phyloP scores from a whole-genome alignment of 2,113 vertebrate species.

The Eptesicus fuscus region DNA sequence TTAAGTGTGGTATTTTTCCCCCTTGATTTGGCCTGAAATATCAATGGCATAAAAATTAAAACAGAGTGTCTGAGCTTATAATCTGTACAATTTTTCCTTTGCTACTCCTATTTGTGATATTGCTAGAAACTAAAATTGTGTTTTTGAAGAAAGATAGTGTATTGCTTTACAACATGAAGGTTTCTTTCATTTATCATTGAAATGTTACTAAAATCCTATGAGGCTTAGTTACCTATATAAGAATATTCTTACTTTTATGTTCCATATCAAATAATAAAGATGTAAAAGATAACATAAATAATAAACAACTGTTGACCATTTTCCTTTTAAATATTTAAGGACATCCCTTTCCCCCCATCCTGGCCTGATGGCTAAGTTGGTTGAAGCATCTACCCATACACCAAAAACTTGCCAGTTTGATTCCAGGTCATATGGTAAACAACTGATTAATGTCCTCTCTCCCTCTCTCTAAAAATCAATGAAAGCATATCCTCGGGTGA shows the following conservation, averaged over 20 bases:
- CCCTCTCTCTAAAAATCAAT: too few species aligned
- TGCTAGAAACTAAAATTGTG: background rate
- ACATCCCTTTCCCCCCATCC: too few species aligned
- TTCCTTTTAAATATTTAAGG: background rate
- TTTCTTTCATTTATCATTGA: background rate
- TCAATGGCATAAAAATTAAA: constrained; percentile 26
- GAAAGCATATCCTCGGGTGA: too few species aligned
- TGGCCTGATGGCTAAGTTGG: too few species aligned
- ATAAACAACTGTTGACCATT: background rate
- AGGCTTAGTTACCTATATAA: background rate
- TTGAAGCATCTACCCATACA: too few species aligned
- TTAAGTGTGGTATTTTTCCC: background rate
- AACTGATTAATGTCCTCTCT: too few species aligned
- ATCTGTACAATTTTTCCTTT: background rate
- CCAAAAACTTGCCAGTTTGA: too few species aligned
- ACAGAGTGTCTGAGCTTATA: background rate
- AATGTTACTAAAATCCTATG: constrained; percentile 1
- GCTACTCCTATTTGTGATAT: background rate
- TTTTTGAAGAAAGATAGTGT: background rate
- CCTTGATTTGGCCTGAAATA: constrained; percentile 27
- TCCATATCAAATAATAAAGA: background rate
- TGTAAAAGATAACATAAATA: background rate
- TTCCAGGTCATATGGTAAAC: too few species aligned
- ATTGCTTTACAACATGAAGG: background rate
- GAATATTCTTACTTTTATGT: background rate